Percentiles rank a stretch among this genome's conserved stretches.
phyloP scores from a whole-genome alignment of 2,888 invertebrate species.

The Dasypolia templi region DNA sequence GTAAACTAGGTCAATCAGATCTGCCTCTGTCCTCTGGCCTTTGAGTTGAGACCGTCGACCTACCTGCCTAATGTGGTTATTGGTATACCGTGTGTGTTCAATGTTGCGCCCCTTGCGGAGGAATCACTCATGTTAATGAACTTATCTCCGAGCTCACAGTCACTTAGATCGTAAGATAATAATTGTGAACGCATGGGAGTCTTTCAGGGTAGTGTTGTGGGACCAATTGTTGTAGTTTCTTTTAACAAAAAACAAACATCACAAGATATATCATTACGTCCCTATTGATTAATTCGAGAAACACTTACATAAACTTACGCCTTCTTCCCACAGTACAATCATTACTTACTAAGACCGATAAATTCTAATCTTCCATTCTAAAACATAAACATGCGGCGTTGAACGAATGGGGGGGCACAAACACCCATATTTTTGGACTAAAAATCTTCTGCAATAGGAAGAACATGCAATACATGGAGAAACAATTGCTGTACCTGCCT shows the following conservation, averaged over 20 bases:
- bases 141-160: conserved; percentile 13
- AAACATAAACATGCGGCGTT: too few relatives aligned
- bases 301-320: not conserved
- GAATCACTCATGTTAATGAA: conserved; percentile 5
- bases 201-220: not conserved
- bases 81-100: not conserved
- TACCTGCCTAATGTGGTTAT: conserved; percentile 38
- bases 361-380: too few relatives aligned
- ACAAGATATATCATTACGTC: not conserved
- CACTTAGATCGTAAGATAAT: not conserved
- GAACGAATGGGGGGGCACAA: not conserved
- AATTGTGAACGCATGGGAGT: not conserved
- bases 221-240: not conserved
- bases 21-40: conserved; percentile 25
- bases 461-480: too few relatives aligned
- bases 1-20: conserved; percentile 45
- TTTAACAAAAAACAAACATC: not conserved
- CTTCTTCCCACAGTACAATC: not conserved
- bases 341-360: too few relatives aligned
- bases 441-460: too few relatives aligned
- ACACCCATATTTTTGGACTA: not conserved
- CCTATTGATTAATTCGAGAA: not conserved
- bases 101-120: not conserved
- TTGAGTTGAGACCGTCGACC: conserved; percentile 23
- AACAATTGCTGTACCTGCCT: too few relatives aligned